Percentiles rank a stretch among this genome's conserved stretches.
phyloP scores from a whole-genome alignment of 2,113 vertebrate species.

The Desmodus rotundus region DNA sequence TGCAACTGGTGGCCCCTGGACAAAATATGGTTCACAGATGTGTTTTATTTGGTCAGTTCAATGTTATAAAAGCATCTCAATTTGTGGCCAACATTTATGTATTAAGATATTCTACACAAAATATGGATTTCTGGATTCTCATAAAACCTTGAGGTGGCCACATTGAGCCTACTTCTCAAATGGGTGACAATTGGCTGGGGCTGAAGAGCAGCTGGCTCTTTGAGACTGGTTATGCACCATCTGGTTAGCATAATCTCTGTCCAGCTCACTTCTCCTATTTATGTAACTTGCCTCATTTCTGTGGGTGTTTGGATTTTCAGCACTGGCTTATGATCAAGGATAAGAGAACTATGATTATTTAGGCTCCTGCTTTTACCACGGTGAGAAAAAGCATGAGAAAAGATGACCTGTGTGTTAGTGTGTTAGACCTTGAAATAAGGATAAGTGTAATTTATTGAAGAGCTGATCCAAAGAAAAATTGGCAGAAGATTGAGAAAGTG shows the following conservation, averaged over 20 bases:
- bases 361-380: conserved; percentile 36
- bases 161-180: conserved; percentile 28
- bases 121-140: conserved; percentile 46
- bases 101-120: conserved; percentile 48
- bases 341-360: conserved; percentile 14
- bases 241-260: conserved; percentile 48
- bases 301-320: conserved; percentile 47
- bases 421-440: neutral
- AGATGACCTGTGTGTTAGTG: neutral
- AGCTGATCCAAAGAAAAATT: neutral
- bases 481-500: neutral
- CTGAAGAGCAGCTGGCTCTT: conserved; percentile 52
- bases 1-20: conserved; percentile 7
- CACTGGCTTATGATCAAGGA: conserved; percentile 9
- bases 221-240: conserved; percentile 40
- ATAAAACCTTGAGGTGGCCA: conserved; percentile 15
- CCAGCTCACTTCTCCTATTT: conserved; percentile 48
- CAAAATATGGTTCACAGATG: conserved; percentile 51
- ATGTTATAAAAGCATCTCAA: conserved; percentile 54
- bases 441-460: neutral
- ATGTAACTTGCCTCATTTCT: conserved; percentile 49
- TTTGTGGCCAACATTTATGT: conserved; percentile 59
- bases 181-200: conserved; percentile 29
- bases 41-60: conserved; percentile 55
- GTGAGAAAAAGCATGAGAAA: conserved; percentile 24